Evolutionary conservation across 2,113 vertebrate species (phyloP).

Genomic region (Cephalopholis sonnerati): DNA sequence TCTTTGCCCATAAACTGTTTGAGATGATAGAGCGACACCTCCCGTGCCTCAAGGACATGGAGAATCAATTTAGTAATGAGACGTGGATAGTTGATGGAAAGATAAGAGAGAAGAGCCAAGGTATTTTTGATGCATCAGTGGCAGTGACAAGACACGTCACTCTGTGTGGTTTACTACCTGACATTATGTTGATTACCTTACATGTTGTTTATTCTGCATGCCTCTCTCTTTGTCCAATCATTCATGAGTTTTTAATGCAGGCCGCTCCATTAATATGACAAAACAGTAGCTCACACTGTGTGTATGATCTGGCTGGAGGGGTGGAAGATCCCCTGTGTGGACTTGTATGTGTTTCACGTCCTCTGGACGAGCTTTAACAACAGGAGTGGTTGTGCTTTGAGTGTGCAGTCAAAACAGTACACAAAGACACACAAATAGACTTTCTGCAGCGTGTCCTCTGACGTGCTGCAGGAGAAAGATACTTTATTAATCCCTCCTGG

Average conservation of each 20-base stretch:
- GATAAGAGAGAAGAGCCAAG: constrained; percentile 26
- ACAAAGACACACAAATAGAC: constrained; percentile 6
- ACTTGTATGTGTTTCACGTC: constrained; percentile 17
- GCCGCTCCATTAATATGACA: neutral
- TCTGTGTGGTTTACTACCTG: constrained; percentile 31
- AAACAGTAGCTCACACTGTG: neutral
- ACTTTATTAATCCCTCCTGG: no score
- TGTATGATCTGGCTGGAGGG: neutral
- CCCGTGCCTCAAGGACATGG: constrained; percentile 49
- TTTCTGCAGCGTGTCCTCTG: neutral
- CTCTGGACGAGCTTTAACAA: constrained; percentile 19
- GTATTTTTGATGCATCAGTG: constrained; percentile 42
- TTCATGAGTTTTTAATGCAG: constrained; percentile 25
- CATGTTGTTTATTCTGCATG: constrained; percentile 16
- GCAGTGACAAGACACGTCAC: constrained; percentile 21
- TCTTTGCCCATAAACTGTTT: constrained; percentile 55
- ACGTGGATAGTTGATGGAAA: constrained; percentile 45
- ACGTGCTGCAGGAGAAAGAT: no score
- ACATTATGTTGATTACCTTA: constrained; percentile 26
- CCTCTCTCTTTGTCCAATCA: constrained; percentile 2
- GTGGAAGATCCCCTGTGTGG: constrained; percentile 8
- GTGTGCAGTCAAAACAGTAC: constrained; percentile 6
- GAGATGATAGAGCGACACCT: constrained; percentile 49
- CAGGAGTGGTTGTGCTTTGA: neutral
- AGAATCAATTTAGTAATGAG: constrained; percentile 67